Evolutionary conservation across 2,797 vertebrate species (phyloP).

Genomic region (Tragelaphus oryx): DNA sequence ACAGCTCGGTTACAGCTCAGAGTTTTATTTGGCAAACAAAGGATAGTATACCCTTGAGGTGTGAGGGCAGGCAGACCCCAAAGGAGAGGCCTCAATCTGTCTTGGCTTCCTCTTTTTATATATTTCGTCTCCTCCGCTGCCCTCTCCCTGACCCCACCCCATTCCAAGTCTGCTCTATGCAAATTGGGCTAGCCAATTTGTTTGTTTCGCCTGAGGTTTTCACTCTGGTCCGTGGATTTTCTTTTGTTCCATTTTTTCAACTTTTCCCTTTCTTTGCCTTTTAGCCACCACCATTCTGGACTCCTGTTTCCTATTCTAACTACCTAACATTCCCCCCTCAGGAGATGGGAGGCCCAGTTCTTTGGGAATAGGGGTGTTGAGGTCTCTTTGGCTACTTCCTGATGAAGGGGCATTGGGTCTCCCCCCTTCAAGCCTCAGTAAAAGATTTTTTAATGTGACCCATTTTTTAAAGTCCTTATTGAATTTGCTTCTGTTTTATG

Average conservation of each 20-base stretch:
- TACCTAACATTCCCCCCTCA: not conserved
- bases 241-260: not conserved
- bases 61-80: not conserved
- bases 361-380: not conserved
- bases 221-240: not conserved
- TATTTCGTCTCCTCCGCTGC: not conserved
- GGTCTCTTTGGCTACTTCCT: not conserved
- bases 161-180: not conserved
- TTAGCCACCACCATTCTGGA: not conserved
- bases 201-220: not conserved
- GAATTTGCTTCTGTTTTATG: not conserved
- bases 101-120: not conserved
- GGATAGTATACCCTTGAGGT: not conserved
- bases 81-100: not conserved
- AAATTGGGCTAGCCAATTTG: not conserved
- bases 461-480: not conserved
- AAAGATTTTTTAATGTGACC: not conserved
- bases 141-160: accelerated
- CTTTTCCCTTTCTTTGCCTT: not conserved
- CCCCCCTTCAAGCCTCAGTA: not conserved
- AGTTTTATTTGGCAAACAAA: not conserved
- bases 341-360: not conserved
- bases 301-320: not conserved
- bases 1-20: not conserved
- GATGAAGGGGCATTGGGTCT: not conserved